phyloP scores from a whole-genome alignment of 2,888 invertebrate genomes.

The Stenichneumon culpator region DNA sequence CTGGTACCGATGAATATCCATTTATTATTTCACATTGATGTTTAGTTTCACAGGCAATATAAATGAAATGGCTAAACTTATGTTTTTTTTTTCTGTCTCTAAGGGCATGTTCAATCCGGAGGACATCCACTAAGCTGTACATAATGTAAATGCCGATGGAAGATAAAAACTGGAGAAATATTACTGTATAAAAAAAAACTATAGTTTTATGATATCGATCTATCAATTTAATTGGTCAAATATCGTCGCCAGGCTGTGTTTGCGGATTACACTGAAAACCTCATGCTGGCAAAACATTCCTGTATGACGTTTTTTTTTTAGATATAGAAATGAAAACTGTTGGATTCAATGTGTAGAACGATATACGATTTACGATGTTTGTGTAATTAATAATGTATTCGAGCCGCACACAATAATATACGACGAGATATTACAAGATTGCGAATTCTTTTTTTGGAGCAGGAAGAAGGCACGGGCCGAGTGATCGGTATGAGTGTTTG shows the following conservation, averaged over 20 bases:
- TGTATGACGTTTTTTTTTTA: slow-evolving; percentile 25
- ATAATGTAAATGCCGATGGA: slow-evolving; percentile 56
- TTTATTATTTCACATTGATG: background rate
- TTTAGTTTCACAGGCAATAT: background rate
- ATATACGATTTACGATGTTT: background rate
- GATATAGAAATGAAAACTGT: slow-evolving; percentile 5
- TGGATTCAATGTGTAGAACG: background rate
- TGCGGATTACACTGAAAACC: slow-evolving; percentile 42
- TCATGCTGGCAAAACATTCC: slow-evolving; percentile 49
- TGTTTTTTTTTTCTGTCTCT: slow-evolving; percentile 83
- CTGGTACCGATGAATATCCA: background rate
- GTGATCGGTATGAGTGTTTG: background rate
- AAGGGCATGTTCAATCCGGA: slow-evolving; percentile 96
- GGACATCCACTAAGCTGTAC: slow-evolving; percentile 87
- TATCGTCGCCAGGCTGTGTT: slow-evolving; percentile 43
- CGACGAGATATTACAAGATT: background rate
- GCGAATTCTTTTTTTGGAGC: background rate
- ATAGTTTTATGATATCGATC: slow-evolving; percentile 42
- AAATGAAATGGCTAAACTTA: slow-evolving; percentile 40
- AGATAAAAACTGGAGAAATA: slow-evolving; percentile 42
- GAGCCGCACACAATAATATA: slow-evolving; percentile 17
- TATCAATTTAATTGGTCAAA: slow-evolving; percentile 20
- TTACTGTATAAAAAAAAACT: slow-evolving; percentile 60
- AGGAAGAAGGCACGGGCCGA: background rate
- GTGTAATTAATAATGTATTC: slow-evolving; percentile 40